Evolutionary conservation across 1,140 invertebrate genomes (phyloP), one percentile per base, ranked within the genome.

Genomic region (Capitella teleta): DNA sequence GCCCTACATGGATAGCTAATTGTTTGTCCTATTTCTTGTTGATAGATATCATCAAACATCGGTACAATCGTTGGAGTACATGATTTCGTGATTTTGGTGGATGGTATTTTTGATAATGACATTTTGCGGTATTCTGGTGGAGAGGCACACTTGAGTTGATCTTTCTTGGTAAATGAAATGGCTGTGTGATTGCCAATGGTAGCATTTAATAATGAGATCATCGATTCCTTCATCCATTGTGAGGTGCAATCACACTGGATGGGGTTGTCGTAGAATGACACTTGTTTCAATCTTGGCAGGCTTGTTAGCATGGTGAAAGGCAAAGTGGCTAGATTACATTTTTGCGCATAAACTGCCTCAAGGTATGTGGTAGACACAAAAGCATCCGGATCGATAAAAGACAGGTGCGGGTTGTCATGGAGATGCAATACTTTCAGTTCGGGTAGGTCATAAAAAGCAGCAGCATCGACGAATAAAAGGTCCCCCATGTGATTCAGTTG

Each of bases 161-260:
- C 24, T 42, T 58, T 54, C 6, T 41, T 32, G 49, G 55, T 6
- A 28, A 43, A 32, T 18, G 26, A 23, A 5, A 34, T 41, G n/a
- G n/a, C n/a, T n/a, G n/a, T n/a, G n/a, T n/a, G n/a, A n/a, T n/a
- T n/a, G n/a, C n/a, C n/a, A n/a, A n/a, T n/a, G n/a, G n/a, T n/a
- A n/a, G n/a, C n/a, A n/a, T n/a, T n/a, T n/a, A n/a, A n/a, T n/a
- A n/a, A n/a, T n/a, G n/a, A n/a, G n/a, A n/a, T n/a, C n/a, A n/a
- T n/a, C n/a, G n/a, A n/a, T n/a, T n/a, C n/a, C 19, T 58, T 53
- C 8, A 76, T 62, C 74, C 74, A 76, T 25, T 63, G 60, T n/a
- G 64, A 57, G 57, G 75, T 76, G 53, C 74, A 76, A 53, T 76
- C 73, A 57, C 74, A 76, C 12, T 56, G 57, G 1, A 76, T 56